Evolutionary conservation across 2,113 vertebrate species (phyloP), one percentile per base, ranked within the genome.

Genomic region (Halichoerus grypus): DNA sequence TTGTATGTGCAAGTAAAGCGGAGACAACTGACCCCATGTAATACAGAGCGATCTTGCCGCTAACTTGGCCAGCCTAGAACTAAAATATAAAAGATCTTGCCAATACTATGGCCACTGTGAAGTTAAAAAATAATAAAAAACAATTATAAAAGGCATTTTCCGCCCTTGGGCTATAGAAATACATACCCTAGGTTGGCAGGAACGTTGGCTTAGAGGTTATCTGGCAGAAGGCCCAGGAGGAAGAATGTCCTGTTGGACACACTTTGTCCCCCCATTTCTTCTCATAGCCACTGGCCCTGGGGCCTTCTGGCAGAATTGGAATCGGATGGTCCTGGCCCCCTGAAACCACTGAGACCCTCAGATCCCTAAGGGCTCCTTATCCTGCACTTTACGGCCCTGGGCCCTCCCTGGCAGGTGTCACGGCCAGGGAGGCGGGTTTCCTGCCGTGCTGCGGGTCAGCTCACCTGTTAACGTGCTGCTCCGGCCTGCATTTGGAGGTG

Each of bases 381-480:
- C 36, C 36, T 3, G 7, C 5, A 14, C 13, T 10, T 15, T 16
- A 16, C 1, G 26, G 63, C 7, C 24, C 63, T 10, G 59, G 28
- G 5, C 36, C 49, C 16, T 14, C n/a, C 4, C 22, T 12, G 12
- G 18, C 12, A 5, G 33, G 59, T 15, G n/a, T 57, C 69, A 12
- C 13, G 13, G 16, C 49, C 26, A 10, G 46, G 42, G 77, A 57
- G 21, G 33, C 4, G 15, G 67, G 6, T 42, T 46, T 71, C 83
- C 19, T 28, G 61, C 69, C 1, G 2, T 1, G 7, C 0, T 18
- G 69, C 21, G 10, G 7, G 1, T 42, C 3, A 77, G 55, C 4
- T 98, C 96, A 99, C 99, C 99, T 99, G 98, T 97, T 98, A 12
- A 98, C 9, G 8, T 87, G n/a, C 0, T 95, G 99, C 79, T 99